Conservation (phyloP, 2,888 invertebrate genomes). For the Ischnura elegans region DNA sequence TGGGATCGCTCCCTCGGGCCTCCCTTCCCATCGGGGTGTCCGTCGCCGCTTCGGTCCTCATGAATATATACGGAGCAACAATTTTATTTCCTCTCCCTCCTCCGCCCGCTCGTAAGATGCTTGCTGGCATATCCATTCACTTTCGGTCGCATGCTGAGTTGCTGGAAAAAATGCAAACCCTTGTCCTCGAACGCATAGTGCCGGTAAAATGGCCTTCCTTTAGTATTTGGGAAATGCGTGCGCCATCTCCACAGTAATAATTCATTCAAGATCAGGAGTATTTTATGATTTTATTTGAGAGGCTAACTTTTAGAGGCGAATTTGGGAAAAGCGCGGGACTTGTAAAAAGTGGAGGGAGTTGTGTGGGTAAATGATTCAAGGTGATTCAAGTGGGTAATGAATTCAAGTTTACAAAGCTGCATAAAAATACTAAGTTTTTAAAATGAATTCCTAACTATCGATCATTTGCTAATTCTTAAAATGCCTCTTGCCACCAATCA, state of each 20-base stretch:
- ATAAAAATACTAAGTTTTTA: too few species aligned
- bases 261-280: too few species aligned
- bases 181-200: neutral
- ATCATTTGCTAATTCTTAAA: too few species aligned
- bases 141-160: neutral
- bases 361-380: neutral
- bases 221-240: neutral
- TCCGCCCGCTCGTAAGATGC: neutral
- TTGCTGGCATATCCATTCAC: neutral
- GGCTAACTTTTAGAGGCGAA: too few species aligned
- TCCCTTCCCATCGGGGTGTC: constrained; percentile 25
- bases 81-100: constrained; percentile 5
- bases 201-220: neutral
- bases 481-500: too few species aligned
- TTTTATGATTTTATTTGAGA: too few species aligned
- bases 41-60: constrained; percentile 11
- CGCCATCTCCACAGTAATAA: too few species aligned
- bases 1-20: constrained; percentile 41
- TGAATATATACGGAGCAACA: constrained; percentile 52
- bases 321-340: neutral
- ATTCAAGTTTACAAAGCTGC: too few species aligned
- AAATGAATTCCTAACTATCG: too few species aligned
- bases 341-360: neutral
- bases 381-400: too few species aligned
- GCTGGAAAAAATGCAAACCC: neutral